A percentile compares a stretch with the other conserved stretches of the same genome.
Evolutionary conservation across 2,797 vertebrate genomes (phyloP).

Genomic region (Heteromormyrus szaboi): DNA sequence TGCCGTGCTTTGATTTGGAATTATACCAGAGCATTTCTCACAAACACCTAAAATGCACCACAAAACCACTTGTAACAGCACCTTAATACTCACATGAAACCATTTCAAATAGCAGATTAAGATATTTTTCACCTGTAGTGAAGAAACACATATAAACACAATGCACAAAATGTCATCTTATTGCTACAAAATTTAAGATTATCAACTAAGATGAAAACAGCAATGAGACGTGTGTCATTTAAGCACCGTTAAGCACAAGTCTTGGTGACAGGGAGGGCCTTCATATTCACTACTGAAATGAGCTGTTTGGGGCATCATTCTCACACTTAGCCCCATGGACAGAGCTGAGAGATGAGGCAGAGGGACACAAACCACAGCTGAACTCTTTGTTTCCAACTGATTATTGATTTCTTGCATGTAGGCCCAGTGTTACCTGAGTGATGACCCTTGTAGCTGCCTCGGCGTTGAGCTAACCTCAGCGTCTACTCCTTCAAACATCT

Average conservation of each 20-base stretch:
- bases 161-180: not conserved
- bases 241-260: not conserved
- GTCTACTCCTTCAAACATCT: not conserved
- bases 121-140: not conserved
- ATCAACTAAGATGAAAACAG: not conserved
- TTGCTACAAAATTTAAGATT: not conserved
- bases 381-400: not conserved
- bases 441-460: not conserved
- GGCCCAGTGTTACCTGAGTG: not conserved
- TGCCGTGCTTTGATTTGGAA: not conserved
- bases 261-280: not conserved
- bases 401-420: not conserved
- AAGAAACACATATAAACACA: not conserved
- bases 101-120: not conserved
- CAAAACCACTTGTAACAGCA: not conserved
- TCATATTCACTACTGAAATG: not conserved
- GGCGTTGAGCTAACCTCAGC: not conserved
- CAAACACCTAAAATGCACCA: not conserved
- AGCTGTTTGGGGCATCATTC: not conserved
- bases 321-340: not conserved
- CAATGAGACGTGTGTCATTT: not conserved
- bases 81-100: not conserved
- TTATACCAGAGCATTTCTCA: not conserved
- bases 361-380: not conserved
- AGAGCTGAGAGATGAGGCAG: not conserved